Evolutionary conservation across 2,113 vertebrate species (phyloP).

Genomic region (Sapayoa aenigma): DNA sequence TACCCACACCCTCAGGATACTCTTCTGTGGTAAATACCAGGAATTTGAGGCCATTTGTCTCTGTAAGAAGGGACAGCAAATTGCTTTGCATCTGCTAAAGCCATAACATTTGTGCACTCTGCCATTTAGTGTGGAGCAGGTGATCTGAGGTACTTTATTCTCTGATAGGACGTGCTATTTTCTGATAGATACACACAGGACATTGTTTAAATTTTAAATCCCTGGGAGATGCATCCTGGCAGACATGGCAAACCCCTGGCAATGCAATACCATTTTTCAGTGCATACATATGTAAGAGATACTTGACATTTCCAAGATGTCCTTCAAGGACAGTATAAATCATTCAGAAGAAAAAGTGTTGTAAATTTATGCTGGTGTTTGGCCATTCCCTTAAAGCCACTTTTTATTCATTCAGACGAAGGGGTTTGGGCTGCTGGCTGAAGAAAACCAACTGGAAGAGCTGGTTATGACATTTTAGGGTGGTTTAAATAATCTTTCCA

Average conservation of each 20-base stretch:
- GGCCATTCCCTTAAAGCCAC: not conserved
- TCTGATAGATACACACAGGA: not conserved
- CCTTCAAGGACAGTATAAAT: constrained; percentile 35
- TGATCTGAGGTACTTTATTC: not conserved
- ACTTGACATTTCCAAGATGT: constrained; percentile 28
- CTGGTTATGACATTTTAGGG: not conserved
- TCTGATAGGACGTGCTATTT: not conserved
- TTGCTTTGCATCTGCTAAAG: not conserved
- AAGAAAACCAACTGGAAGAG: not conserved
- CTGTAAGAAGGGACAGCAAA: not conserved
- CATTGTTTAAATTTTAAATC: not conserved
- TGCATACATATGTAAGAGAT: constrained; percentile 8
- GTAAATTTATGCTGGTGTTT: not conserved
- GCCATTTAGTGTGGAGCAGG: not conserved
- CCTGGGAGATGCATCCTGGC: not conserved
- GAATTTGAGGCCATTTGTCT: not conserved
- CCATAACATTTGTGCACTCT: not conserved
- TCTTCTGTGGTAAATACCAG: not conserved
- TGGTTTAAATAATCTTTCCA: not conserved
- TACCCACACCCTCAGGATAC: not conserved
- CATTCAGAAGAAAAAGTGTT: not conserved
- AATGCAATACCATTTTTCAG: not conserved
- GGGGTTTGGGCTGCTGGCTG: not conserved
- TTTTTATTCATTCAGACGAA: not conserved
- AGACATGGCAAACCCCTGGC: constrained; percentile 14